Evolutionary conservation across 1,140 invertebrate genomes (phyloP), one percentile per base, ranked within the genome.

Genomic region (Diachasma alloeum): DNA sequence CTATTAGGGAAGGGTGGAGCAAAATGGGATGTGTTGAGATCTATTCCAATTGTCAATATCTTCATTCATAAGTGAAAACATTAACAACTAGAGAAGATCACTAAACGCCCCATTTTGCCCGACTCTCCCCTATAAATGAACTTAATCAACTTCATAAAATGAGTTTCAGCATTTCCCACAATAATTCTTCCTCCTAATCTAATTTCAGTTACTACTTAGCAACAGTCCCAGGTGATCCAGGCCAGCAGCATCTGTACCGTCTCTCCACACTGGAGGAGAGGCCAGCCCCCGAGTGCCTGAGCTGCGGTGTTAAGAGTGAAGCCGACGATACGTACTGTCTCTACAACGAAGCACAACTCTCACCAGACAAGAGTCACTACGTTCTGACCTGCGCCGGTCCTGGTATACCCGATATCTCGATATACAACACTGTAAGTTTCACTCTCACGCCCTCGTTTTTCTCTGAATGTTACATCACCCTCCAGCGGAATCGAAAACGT

Each of bases 321-420:
- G 88, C 89, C 6, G 91, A 92, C 44, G 90, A 87, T 1, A 90
- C 86, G 19, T 83, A 87, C 6, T 94, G 93, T 85, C 87, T 95
- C 80, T 93, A 93, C 87, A 92, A 94, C 82, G 92, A 93, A 8
- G 94, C 91, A 0, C 90, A 91, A 31, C 93, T 97, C 79, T 95
- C 94, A 82, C 90, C 89, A 42, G 91, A 92, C 68, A 92, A 91
- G 42, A 91, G 92, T 0, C 91, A 93, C 82, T 94, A 95, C 83
- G 91, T 93, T 3, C 88, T 96, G 48, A 93, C 92, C 63, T 98
- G 97, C 83, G 91, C 87, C 37, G 95, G 95, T n/a, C 95, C 94
- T 0, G 91, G 91, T 77, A 93, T 94, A 44, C 92, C 92, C 0
- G 90, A 87, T 68, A 92, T 92, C 72, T 84, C 87, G 86, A 78